Evolutionary conservation across 2,797 vertebrate species (phyloP).

Genomic region (Aplochiton taeniatus): DNA sequence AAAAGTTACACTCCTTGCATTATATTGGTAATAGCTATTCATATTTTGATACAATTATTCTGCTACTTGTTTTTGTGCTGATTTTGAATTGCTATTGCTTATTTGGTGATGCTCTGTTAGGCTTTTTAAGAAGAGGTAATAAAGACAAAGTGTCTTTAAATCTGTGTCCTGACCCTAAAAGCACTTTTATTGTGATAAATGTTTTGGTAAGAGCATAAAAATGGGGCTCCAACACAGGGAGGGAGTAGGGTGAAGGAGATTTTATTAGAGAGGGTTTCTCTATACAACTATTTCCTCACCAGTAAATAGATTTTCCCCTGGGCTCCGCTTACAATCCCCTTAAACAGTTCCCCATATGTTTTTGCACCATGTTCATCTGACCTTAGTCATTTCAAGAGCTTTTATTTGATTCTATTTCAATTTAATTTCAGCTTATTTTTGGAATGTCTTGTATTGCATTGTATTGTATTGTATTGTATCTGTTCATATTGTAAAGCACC

Average conservation of each 20-base stretch:
- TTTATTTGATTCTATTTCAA: too few relatives aligned
- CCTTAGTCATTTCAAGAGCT: background rate
- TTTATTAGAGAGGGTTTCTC: background rate
- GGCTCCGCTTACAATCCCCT: too few relatives aligned
- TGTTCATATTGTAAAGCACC: too few relatives aligned
- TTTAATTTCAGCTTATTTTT: too few relatives aligned
- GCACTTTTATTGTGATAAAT: conserved; percentile 2
- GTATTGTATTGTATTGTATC: conserved; percentile 8
- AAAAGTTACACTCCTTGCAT: conserved; percentile 42
- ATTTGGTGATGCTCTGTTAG: too few relatives aligned
- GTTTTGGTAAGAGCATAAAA: background rate
- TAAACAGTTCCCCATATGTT: conserved; percentile 9
- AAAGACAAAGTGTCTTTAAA: conserved; percentile 35
- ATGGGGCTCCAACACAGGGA: too few relatives aligned
- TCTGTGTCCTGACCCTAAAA: background rate
- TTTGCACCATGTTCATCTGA: conserved; percentile 17
- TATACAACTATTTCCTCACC: background rate
- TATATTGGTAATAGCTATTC: conserved; percentile 39
- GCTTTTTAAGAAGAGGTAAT: too few relatives aligned
- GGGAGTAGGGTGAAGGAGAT: too few relatives aligned
- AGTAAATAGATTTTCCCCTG: too few relatives aligned
- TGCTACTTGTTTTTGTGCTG: conserved; percentile 19
- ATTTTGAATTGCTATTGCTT: background rate
- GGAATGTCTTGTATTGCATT: too few relatives aligned
- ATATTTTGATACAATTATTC: conserved; percentile 37